Percentiles rank a stretch among this genome's conserved stretches.
Conservation (phyloP, 2,113 vertebrate species). For the Vicugna pacos region DNA sequence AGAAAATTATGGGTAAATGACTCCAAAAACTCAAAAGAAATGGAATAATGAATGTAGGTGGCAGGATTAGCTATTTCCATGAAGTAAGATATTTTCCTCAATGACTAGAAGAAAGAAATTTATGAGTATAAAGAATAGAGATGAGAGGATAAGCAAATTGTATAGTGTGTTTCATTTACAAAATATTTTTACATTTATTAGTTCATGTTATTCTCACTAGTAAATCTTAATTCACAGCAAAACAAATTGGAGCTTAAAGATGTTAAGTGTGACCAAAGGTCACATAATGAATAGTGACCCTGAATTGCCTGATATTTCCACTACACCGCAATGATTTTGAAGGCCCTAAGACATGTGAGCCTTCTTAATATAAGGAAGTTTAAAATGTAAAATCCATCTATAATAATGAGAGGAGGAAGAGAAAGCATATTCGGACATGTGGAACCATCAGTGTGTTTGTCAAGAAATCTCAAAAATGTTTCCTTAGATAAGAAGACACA, state of each 20-base stretch:
- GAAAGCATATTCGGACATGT: background rate
- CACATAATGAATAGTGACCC: background rate
- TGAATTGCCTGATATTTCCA: background rate
- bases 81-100: background rate
- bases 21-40: background rate
- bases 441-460: background rate
- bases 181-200: background rate
- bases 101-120: background rate
- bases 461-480: background rate
- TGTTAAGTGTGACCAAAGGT: no score
- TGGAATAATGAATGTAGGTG: background rate
- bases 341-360: rapidly evolving
- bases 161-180: background rate
- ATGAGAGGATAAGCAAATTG: background rate
- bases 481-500: background rate
- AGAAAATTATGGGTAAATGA: background rate
- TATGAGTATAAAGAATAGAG: background rate
- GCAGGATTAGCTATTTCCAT: background rate
- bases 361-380: background rate
- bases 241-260: background rate
- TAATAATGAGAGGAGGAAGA: background rate
- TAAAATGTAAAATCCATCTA: background rate
- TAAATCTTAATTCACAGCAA: background rate
- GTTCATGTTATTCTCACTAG: no score
- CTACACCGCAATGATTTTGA: no score